These are phyloP conservation scores for Lacerta agilis DNA, from an alignment of 2,797 vertebrate species.

Conservation along the genomic window DNA sequence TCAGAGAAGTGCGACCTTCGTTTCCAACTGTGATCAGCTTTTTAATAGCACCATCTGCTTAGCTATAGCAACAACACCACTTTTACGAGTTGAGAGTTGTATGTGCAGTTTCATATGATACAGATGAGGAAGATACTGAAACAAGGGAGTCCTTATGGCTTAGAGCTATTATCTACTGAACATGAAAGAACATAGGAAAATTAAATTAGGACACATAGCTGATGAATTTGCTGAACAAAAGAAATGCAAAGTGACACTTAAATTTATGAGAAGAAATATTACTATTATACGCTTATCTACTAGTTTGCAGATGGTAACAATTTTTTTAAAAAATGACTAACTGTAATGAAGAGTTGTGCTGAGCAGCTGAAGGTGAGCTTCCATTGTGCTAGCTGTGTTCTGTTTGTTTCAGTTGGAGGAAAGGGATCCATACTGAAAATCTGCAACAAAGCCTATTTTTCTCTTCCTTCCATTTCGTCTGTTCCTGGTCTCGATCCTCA, in stretches of 20 bases:
- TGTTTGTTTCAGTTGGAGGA: not conserved
- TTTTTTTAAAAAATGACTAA: constrained; percentile 13
- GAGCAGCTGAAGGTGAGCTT: not conserved
- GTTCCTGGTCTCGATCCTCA: not conserved
- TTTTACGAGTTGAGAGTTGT: not conserved
- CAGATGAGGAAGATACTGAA: not conserved
- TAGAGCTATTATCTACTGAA: constrained; percentile 6
- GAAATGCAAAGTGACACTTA: not conserved
- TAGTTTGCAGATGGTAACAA: not conserved
- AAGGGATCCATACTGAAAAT: not conserved
- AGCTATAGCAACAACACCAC: not conserved
- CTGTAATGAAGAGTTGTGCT: not conserved
- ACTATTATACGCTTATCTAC: not conserved
- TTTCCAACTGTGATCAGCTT: not conserved
- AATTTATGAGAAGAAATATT: not conserved
- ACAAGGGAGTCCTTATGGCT: not conserved
- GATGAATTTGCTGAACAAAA: not conserved
- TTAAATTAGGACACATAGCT: not conserved
- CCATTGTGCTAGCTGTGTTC: not conserved
- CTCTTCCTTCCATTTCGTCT: not conserved
- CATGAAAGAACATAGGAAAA: not conserved
- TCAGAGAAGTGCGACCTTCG: not conserved
- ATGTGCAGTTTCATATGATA: not conserved
- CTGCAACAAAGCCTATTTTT: not conserved
- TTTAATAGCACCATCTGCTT: not conserved